Evolutionary conservation across 2,888 invertebrate genomes (phyloP).

Genomic region (Diachrysia chrysitis): DNA sequence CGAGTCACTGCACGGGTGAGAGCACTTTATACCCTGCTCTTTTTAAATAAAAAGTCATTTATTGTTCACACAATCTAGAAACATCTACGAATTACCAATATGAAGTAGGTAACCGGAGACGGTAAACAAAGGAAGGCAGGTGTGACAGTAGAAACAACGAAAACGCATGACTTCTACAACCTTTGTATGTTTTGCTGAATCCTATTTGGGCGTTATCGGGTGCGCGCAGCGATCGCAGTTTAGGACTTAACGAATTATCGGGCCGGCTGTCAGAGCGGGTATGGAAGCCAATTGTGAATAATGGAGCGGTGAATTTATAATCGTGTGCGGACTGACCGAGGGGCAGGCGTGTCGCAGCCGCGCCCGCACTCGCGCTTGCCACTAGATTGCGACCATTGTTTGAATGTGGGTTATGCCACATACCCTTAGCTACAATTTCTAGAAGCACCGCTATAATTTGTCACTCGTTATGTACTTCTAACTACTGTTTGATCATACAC

Average conservation of each 20-base stretch:
- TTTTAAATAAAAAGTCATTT: conserved; percentile 61
- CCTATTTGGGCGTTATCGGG: conserved; percentile 81
- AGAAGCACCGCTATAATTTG: conserved; percentile 21
- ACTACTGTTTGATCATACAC: not conserved
- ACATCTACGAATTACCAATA: conserved; percentile 13
- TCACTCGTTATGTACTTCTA: not conserved
- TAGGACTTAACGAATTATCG: conserved; percentile 86
- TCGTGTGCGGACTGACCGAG: conserved; percentile 62
- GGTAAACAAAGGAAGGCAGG: conserved; percentile 25
- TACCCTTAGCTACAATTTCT: conserved; percentile 18
- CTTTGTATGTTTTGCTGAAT: conserved; percentile 74
- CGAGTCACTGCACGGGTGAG: conserved; percentile 75
- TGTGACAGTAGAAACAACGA: conserved; percentile 27
- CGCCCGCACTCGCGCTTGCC: conserved; percentile 51
- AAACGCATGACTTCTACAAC: conserved; percentile 55
- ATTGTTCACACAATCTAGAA: conserved; percentile 32
- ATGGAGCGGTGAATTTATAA: conserved; percentile 78
- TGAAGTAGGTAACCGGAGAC: conserved; percentile 28
- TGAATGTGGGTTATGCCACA: conserved; percentile 58
- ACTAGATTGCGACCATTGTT: conserved; percentile 69
- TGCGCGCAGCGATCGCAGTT: conserved; percentile 82
- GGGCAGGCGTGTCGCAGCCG: conserved; percentile 51
- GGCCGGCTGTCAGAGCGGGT: conserved; percentile 77
- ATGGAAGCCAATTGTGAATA: conserved; percentile 84
- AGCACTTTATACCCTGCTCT: conserved; percentile 50